Evolutionary conservation across 1,140 invertebrate species (phyloP).

Genomic region (Chrysopa pallens): DNA sequence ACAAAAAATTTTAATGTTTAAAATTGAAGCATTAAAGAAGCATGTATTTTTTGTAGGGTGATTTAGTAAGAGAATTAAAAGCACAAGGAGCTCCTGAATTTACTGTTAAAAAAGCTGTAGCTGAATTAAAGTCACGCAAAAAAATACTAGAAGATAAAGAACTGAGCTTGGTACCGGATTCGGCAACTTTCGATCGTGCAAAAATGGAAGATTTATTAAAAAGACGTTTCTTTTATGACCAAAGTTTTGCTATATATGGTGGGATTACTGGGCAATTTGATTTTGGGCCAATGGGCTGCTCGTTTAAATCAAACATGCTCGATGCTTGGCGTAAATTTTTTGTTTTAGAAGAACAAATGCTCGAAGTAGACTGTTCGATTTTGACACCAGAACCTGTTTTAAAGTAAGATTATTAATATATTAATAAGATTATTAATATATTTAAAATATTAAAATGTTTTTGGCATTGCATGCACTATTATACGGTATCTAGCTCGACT

Average conservation of each 20-base stretch:
- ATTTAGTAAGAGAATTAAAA: slow-evolving; percentile 77
- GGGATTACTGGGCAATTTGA: slow-evolving; percentile 88
- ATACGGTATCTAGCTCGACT: no score
- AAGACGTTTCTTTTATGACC: slow-evolving; percentile 94
- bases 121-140: slow-evolving; percentile 80
- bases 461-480: no score
- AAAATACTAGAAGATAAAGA: slow-evolving; percentile 90
- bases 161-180: slow-evolving; percentile 56
- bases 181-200: slow-evolving; percentile 66
- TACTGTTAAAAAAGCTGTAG: slow-evolving; percentile 84
- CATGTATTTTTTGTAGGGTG: slow-evolving; percentile 40
- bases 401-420: slow-evolving; percentile 46
- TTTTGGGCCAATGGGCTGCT: slow-evolving; percentile 99
- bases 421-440: no score
- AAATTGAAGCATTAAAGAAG: background rate
- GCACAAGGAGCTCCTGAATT: slow-evolving; percentile 68
- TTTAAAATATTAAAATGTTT: no score
- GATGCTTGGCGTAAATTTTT: slow-evolving; percentile 92
- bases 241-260: slow-evolving; percentile 99
- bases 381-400: slow-evolving; percentile 92
- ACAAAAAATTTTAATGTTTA: background rate
- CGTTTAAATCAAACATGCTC: slow-evolving; percentile 89
- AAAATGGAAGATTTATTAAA: slow-evolving; percentile 97
- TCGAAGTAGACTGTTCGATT: slow-evolving; percentile 96
- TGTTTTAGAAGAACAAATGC: slow-evolving; percentile 93